Base-by-base conservation (phyloP, 2,113 vertebrate genomes). In the Excalfactoria chinensis region DNA sequence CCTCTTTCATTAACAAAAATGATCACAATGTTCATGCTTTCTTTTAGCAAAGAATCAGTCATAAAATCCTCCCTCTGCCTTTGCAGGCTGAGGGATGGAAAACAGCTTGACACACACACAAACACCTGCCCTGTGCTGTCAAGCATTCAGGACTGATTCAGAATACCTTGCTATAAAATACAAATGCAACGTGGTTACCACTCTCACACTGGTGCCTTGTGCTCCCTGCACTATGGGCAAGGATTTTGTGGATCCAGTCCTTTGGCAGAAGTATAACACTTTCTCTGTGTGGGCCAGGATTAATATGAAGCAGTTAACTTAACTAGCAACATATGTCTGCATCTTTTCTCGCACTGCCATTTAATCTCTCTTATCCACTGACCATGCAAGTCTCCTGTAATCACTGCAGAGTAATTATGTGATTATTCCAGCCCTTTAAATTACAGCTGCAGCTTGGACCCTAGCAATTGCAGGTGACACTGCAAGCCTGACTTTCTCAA, bases 381-480 rank as follows among this genome's bases (percentile, higher is more conserved):
- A 93, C 87, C 93, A 95, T 95, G 89, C 79, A 91, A 95, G 89
- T 75, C 91, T 92, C 69, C 91, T 10, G 0, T 93, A 94, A 96
- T 93, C 93, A 95, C 78, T 74, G 89, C 89, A 93, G 93, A 93
- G 75, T 96, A 95, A 96, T 96, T 96, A 96, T 78, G 94, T 93
- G 91, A 96, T 96, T 96, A 96, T 95, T 93, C 76, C 93, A 95
- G 75, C 85, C 87, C 87, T 96, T 89, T 93, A 96, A 96, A 96
- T 96, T 96, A 93, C 87, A 95, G 94, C 75, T 93, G 82, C 66
- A 77, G 72, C 35, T 74, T 86, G 85, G 93, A 95, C 96, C 88
- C 82, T 53, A 95, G 91, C 91, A 96, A 96, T 75, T 81, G 93
- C 12, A 41, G 87, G 85, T 94, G 95, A 95, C 64, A 66, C 88